Conservation (phyloP, 2,113 vertebrate species). For the Raja brachyura region DNA sequence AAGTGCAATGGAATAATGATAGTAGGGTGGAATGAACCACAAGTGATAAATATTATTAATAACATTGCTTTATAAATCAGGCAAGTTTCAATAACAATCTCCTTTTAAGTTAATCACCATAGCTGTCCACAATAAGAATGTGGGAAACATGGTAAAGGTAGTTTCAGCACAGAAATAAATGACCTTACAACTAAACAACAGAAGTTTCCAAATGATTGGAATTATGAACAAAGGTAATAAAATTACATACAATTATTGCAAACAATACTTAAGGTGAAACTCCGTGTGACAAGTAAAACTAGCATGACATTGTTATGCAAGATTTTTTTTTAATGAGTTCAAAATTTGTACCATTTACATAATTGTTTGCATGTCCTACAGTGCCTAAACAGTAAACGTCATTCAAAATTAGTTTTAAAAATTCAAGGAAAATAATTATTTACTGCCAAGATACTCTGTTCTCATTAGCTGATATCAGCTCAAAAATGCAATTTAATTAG, state of each 20-base stretch:
- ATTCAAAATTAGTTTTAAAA: neutral
- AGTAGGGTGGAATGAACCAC: neutral
- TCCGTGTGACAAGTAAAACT: too few species aligned
- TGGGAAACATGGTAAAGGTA: neutral
- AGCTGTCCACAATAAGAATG: neutral
- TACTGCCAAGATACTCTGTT: neutral
- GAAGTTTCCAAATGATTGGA: neutral
- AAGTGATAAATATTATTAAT: neutral
- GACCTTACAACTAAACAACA: neutral
- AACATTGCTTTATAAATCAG: neutral
- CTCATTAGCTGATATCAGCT: too few species aligned
- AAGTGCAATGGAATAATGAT: neutral
- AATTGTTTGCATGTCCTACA: neutral
- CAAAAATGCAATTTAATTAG: neutral
- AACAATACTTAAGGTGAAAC: too few species aligned
- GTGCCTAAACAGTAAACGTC: neutral
- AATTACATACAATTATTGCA: neutral
- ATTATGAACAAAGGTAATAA: neutral
- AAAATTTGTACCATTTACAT: neutral
- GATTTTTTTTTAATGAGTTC: too few species aligned
- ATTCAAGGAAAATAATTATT: neutral
- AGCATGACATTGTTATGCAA: too few species aligned
- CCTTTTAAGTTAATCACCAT: neutral
- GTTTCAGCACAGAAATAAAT: neutral
- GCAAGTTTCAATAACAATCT: neutral